Base-by-base conservation (phyloP, 2,113 vertebrate species). In the Oryzias melastigma region DNA sequence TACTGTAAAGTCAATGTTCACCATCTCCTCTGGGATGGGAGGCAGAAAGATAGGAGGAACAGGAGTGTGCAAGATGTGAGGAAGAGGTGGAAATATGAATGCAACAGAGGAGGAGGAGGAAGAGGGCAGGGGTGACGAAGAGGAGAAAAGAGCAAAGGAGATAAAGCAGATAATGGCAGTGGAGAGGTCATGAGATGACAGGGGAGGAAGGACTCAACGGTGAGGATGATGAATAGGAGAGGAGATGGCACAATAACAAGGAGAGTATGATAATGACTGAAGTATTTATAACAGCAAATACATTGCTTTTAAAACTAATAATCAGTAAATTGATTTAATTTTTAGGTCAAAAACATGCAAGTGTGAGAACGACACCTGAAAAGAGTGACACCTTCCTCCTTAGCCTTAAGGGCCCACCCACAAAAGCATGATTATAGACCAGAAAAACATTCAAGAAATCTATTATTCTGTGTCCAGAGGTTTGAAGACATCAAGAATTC, bases 1-100 rank as follows among this genome's bases (percentile, higher is more conserved):
- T 85, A 82, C 84, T 82, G 85, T 81, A 85, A 85, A 77, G 78
- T 73, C 54, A 75, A 71, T 52, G 76, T 63, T 62, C 65, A 17
- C 52, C 3, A 29, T 54, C 75, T 82, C 81, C 85, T 74, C 77
- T 46, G 83, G 85, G 84, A 83, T 53, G 48, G 44, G 76, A 72
- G 51, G 71, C n/a, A 73, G 14, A 61, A 48, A 52, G 69, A 82
- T 76, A 61, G 68, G 70, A 78, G 61, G 62, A 74, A 71, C 52
- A 60, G 60, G 62, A 71, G 69, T 53, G 70, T 69, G 69, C 35
- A 58, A 58, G 68, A 79, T 68, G 72, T n/a, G 61, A 73, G 52
- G 22, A 48, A 71, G 66, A 62, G 43, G 59, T 12, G 27, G 57
- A 55, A 55, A 56, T 58, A 61, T 62, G 61, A 65, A 52, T 52